Base-by-base conservation (phyloP, 2,797 vertebrate species). In the Catostomus latipinnis region DNA sequence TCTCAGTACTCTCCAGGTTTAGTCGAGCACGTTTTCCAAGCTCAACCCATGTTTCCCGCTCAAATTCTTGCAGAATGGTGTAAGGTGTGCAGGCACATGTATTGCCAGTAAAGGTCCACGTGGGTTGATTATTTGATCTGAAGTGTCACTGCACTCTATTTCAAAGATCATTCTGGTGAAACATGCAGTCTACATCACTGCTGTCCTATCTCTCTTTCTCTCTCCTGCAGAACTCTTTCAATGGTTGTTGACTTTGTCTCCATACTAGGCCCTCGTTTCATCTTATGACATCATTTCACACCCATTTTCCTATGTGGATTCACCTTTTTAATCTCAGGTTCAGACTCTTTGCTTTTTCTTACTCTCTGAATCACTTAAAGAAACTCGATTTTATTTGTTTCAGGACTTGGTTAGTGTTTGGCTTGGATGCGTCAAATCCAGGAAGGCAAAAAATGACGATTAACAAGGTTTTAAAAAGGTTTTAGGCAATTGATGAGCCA, bases 291-390 rank as follows among this genome's bases (percentile, higher is more conserved):
- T 66, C 13, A 45, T 76, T 80, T 74, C 57, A 34, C 90, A 92
- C 88, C 90, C 90, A 58, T 92, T 77, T 70, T 66, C 75, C 68
- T 80, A 45, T 18, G 75, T 62, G 72, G 70, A 77, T 81, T 65
- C 74, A 73, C 49, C 73, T 45, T 93, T 82, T 90, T 92, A 89
- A 92, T 91, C 93, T 91, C 90, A 73, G 91, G 93, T 92, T 93
- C 91, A 91, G 91, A 87, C 89, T 67, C 70, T 84, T 69, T 83
- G 88, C 87, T 87, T 90, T 86, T 80, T 83, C 69, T 67, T n/a
- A 50, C 76, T 49, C 60, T 45, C n/a, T 18, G 63, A 80, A 69
- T 85, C 72, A 83, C 69, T 81, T 89, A 85, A 81, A 54, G 14
- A 49, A 49, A 62, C 14, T 49, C 60, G 54, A 76, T 68, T 67